These are phyloP conservation scores for Cairina moschata DNA, from an alignment of 2,113 vertebrate genomes.

Conservation along the genomic window DNA sequence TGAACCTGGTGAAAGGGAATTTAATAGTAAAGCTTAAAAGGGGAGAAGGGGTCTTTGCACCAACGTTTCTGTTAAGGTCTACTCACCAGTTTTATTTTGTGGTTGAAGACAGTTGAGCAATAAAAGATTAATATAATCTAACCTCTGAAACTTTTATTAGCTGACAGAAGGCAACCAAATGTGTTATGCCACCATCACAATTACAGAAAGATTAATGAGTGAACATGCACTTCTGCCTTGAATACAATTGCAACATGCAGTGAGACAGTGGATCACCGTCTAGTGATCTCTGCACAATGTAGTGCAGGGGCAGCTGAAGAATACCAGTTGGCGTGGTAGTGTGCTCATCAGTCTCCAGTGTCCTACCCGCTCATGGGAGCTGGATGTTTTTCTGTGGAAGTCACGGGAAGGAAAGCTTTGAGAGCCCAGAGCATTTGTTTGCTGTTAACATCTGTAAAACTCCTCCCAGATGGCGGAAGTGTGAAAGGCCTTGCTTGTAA, in stretches of 20 bases:
- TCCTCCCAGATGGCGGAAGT: not conserved
- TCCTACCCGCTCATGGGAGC: not conserved
- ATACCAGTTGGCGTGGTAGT: not conserved
- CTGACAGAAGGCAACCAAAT: not conserved
- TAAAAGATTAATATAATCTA: not conserved
- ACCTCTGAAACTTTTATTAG: not conserved
- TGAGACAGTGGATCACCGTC: not conserved
- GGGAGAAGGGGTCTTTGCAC: not conserved
- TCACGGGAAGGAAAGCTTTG: not conserved
- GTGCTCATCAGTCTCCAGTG: not conserved
- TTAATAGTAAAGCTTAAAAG: not conserved
- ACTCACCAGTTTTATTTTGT: not conserved
- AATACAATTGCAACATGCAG: not conserved
- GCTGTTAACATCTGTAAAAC: not conserved
- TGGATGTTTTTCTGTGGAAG: not conserved
- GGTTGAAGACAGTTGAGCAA: not conserved
- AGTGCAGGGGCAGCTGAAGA: slow-evolving; percentile 4
- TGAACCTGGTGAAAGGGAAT: not conserved
- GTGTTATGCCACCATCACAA: not conserved
- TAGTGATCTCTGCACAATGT: not conserved
- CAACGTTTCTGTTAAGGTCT: not conserved
- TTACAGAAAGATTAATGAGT: not conserved
- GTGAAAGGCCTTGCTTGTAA: not conserved
- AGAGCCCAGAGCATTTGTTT: not conserved
- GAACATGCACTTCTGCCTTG: not conserved